Evolutionary conservation across 2,888 invertebrate genomes (phyloP), one percentile per base, ranked within the genome.

Genomic region (Thalpophila matura): DNA sequence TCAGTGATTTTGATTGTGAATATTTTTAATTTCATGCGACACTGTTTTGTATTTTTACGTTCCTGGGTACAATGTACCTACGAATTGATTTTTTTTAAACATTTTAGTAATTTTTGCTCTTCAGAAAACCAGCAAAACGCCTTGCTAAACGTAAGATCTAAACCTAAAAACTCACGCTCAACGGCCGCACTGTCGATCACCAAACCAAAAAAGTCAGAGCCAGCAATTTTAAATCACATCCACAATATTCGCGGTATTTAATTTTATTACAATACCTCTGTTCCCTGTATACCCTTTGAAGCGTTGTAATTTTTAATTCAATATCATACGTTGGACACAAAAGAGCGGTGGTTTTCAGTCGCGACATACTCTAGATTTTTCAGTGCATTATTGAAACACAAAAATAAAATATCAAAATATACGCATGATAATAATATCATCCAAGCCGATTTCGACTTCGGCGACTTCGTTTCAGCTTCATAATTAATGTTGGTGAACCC

Each of bases 171-270:
- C 33, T 33, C 33, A 4, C 4, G 14, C n/a, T 20, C 42, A n/a
- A n/a, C n/a, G n/a, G 2, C 12, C 12, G 20, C 1, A 12, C 22
- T 9, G 6, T 9, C n/a, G 18, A 35, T 18, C 12, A 9, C 27
- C 38, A 35, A 6, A 10, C 7, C 18, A 14, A 22, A 6, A 16
- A 40, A 14, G 5, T 24, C 3, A 12, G 51, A 40, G 20, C 14
- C 7, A 9, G n/a, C n/a, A 27, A 46, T 40, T 65, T 66, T 51
- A 9, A 40, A 50, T 51, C 18, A 22, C 5, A 38, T 18, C 12
- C 35, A 12, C 12, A 51, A 47, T 46, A 46, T 66, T 57, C 58
- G 20, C 51, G 53, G 51, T 58, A 72, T 76, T 72, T 63, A 35
- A 72, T 67, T 67, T 63, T 26, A 33, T 42, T 47, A 54, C 20